Base-by-base conservation (phyloP, 2,797 vertebrate genomes). In the Nannoperca obscura region DNA sequence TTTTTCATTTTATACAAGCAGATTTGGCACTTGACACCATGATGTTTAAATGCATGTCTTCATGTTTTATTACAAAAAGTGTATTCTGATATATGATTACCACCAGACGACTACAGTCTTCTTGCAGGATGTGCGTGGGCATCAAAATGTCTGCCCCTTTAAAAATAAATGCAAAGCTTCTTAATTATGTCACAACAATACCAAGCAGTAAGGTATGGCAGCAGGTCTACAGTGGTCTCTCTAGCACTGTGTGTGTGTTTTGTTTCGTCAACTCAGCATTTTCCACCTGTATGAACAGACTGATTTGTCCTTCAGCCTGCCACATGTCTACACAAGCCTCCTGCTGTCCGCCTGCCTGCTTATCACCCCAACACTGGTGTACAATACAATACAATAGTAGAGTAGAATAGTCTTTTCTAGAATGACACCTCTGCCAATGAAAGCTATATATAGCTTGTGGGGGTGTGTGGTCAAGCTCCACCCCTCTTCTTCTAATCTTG, bases 401-500 rank as follows among this genome's bases (percentile, higher is more conserved):
- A 40, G 30, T 3, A 58, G 9, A 67, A 44, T 24, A 38, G 46
- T 64, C 24, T 60, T 70, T 59, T 47, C 71, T 40, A 7, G 32
- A 54, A 27, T n/a, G 24, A 70, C 68, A 73, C 71, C 70, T 88
- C 77, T 15, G 74, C 9, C 70, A 71, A 19, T 22, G 70, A 74
- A 76, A 7, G 36, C 83, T 92, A 86, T 71, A 82, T 81, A 89
- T 84, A 91, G 58, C 22, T 14, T 67, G n/a, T 62, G 66, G 50
- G 55, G 71, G 72, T 60, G 54, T 63, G 73, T 71, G 62, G 44
- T 64, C 53, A 74, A 58, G 32, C 81, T 89, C 88, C 85, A 49
- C 86, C 83, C 53, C 65, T 71, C 58, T 63, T 76, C 27, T 80
- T 86, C 88, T 92, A 92, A 92, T 92, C 92, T 90, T 89, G 82